Conservation (phyloP, 1,140 invertebrate genomes). For the Drosophila nigromelanica region DNA sequence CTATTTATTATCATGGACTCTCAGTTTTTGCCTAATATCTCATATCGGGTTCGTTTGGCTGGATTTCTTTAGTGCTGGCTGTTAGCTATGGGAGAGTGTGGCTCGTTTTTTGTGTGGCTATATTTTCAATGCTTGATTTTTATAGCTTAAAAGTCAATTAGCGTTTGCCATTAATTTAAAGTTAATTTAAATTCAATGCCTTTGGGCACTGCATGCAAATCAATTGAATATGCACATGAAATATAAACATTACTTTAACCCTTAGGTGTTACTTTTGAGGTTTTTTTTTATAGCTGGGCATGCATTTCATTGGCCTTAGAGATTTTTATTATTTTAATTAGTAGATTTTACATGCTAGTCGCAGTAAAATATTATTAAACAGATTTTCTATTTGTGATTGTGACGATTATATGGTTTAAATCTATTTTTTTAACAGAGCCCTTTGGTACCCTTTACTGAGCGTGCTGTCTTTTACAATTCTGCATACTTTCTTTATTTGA, state of each 20-base stretch:
- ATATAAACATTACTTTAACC: not conserved
- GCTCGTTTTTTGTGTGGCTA: slow-evolving; percentile 25
- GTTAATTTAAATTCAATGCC: slow-evolving; percentile 23
- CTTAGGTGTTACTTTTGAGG: not conserved
- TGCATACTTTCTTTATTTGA: no score
- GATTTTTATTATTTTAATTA: not conserved
- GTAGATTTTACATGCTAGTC: not conserved
- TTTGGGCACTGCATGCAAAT: slow-evolving; percentile 17
- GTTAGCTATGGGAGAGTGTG: slow-evolving; percentile 51
- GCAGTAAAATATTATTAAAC: no score
- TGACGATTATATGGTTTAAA: no score
- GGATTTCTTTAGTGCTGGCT: slow-evolving; percentile 21
- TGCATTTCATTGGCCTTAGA: not conserved
- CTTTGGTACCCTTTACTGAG: no score
- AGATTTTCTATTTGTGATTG: no score
- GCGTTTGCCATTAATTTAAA: slow-evolving; percentile 68
- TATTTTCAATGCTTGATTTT: slow-evolving; percentile 28
- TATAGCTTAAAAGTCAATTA: slow-evolving; percentile 68
- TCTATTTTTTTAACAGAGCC: no score
- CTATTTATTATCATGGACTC: slow-evolving; percentile 60
- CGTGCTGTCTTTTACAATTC: no score
- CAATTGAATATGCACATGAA: slow-evolving; percentile 20
- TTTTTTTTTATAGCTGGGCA: not conserved
- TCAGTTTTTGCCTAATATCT: slow-evolving; percentile 30
- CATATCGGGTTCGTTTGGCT: slow-evolving; percentile 16